These are phyloP conservation scores for Coregonus sp. DNA, from an alignment of 2,797 vertebrate species.

Conservation along the genomic window DNA sequence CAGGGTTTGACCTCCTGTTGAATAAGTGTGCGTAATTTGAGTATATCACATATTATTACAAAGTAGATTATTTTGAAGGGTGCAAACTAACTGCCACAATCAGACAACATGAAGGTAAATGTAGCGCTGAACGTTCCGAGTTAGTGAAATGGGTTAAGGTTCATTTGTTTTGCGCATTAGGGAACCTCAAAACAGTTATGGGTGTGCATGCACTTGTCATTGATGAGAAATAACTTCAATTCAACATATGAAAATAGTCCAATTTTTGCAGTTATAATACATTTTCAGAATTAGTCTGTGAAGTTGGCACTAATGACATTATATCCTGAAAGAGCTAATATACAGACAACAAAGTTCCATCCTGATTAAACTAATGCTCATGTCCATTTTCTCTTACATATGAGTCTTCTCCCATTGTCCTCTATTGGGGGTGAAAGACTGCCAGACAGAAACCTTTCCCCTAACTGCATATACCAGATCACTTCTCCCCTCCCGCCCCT, in stretches of 20 bases:
- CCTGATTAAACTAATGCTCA: neutral
- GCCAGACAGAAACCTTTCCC: neutral
- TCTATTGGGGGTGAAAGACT: neutral
- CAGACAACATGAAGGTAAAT: neutral
- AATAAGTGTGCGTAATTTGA: neutral
- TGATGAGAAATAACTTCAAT: too few species aligned
- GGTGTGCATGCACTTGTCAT: too few species aligned
- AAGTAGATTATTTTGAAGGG: neutral
- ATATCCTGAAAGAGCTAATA: too few species aligned
- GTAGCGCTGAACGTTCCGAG: neutral
- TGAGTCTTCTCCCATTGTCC: neutral
- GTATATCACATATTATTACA: neutral
- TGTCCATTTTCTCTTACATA: neutral
- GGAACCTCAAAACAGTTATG: too few species aligned
- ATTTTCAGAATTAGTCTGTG: neutral
- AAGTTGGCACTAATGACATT: too few species aligned
- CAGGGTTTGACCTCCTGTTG: neutral
- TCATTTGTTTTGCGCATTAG: too few species aligned
- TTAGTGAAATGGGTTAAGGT: neutral
- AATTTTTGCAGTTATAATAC: neutral
- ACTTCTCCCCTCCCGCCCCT: neutral
- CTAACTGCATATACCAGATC: neutral
- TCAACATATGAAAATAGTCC: neutral
- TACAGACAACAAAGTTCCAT: neutral
- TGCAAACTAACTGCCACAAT: neutral